Evolutionary conservation across 2,797 vertebrate genomes (phyloP), one percentile per base, ranked within the genome.

Genomic region (Chiloscyllium punctatum): DNA sequence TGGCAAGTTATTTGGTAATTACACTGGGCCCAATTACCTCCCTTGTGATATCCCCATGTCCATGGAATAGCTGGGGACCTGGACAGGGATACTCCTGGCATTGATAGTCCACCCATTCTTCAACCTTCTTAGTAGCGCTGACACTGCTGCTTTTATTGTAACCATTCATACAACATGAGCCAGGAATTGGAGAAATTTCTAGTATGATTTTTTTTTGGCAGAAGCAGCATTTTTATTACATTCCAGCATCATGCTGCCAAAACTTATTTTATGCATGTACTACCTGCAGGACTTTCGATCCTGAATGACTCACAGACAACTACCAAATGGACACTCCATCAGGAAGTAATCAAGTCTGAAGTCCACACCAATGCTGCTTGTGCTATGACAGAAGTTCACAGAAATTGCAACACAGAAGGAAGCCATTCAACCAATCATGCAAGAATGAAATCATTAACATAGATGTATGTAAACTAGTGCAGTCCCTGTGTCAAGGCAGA

Each of bases 381-480:
- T 42, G 90, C 18, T 37, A 42, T 42, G 66, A 69, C 62, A 42
- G 90, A 92, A 92, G 62, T 92, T 92, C 42, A 18, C 42, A 92
- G 21, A 66, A 69, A 92, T 92, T 92, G n/a, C 90, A 92, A n/a
- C 18, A 69, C 90, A 42, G n/a, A 69, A 92, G 82, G 42, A 84
- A 84, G 82, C 82, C 42, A 48, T 84, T 84, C 82, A 84, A 23
- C 25, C n/a, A 21, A 92, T 69, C 42, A 92, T 42, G 3, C 66
- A 68, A 92, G 33, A 68, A 92, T 69, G 66, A 92, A 92, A 92
- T 92, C 66, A 92, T 92, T 92, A 69, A 68, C 62, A 92, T 42
- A 92, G 88, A 69, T 92, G 62, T 92, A 92, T 92, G 90, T 92
- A 92, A 92, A 92, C 90, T 92, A 68, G 90, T 37, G 66, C 90